Conservation (phyloP, 2,797 vertebrate genomes). For the Eptatretus atami region DNA sequence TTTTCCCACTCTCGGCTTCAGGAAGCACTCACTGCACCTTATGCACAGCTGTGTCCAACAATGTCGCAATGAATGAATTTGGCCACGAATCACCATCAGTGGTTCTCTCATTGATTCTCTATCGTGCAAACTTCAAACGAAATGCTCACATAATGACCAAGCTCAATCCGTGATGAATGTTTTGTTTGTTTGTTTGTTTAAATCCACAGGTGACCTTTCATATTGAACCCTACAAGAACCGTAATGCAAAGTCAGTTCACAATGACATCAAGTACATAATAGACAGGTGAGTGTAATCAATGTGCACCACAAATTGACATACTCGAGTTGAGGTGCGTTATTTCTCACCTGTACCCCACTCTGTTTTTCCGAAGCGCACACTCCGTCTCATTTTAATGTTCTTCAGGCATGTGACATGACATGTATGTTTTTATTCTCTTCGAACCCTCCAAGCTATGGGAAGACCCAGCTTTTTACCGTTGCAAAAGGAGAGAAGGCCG, state of each 20-base stretch:
- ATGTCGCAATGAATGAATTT: background rate
- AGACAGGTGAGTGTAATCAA: slow-evolving; percentile 24
- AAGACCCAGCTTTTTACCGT: slow-evolving; percentile 35
- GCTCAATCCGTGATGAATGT: background rate
- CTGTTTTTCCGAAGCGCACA: slow-evolving; percentile 7
- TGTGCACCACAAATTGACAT: background rate
- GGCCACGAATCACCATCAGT: background rate
- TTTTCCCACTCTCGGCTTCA: too few relatives aligned
- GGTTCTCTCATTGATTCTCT: background rate
- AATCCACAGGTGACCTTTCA: slow-evolving; percentile 27
- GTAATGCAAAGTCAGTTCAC: slow-evolving; percentile 31
- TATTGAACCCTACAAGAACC: slow-evolving; percentile 31
- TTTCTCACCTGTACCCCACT: background rate
- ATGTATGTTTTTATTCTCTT: too few relatives aligned
- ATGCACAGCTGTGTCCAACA: too few relatives aligned
- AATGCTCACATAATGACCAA: background rate
- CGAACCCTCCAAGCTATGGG: slow-evolving; percentile 22
- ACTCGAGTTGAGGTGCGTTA: background rate
- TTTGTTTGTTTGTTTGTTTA: background rate
- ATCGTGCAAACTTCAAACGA: too few relatives aligned
- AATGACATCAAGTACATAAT: slow-evolving; percentile 52
- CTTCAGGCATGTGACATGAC: slow-evolving; percentile 5
- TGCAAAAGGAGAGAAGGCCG: slow-evolving; percentile 29
- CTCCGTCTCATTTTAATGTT: slow-evolving; percentile 8
- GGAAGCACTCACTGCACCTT: too few relatives aligned